These are phyloP conservation scores for Oxyura jamaicensis DNA, from an alignment of 2,113 vertebrate genomes.

Conservation along the genomic window DNA sequence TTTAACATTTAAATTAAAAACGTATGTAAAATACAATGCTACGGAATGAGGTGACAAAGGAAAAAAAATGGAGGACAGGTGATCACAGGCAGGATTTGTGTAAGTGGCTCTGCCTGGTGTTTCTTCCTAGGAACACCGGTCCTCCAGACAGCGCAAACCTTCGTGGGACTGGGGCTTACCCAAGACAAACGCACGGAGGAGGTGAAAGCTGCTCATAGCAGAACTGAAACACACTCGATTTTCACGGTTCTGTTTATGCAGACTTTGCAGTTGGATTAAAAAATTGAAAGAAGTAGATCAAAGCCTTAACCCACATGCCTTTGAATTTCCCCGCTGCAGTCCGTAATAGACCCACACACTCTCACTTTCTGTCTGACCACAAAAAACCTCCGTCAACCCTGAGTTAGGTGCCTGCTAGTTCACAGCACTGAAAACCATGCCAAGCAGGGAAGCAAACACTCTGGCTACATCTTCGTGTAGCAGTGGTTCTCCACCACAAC, in stretches of 20 bases:
- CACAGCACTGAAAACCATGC: neutral
- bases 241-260: neutral
- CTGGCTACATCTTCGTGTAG: neutral
- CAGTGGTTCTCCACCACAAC: neutral
- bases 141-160: neutral
- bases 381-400: neutral
- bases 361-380: neutral
- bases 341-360: neutral
- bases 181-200: neutral
- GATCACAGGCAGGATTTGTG: neutral
- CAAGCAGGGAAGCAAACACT: neutral
- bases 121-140: neutral
- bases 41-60: neutral
- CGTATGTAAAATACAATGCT: neutral
- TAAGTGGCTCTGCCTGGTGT: neutral
- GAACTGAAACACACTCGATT: neutral
- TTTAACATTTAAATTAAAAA: neutral
- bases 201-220: neutral
- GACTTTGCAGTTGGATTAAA: slow-evolving; percentile 16
- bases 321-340: neutral
- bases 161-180: neutral
- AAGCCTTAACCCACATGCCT: neutral
- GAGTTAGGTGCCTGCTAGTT: neutral
- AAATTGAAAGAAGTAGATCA: neutral
- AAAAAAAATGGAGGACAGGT: neutral